Percentiles rank a stretch among this genome's conserved stretches.
phyloP scores from a whole-genome alignment of 37 sponge, comb jelly and placozoan species.

The Theonella swinhoei region DNA sequence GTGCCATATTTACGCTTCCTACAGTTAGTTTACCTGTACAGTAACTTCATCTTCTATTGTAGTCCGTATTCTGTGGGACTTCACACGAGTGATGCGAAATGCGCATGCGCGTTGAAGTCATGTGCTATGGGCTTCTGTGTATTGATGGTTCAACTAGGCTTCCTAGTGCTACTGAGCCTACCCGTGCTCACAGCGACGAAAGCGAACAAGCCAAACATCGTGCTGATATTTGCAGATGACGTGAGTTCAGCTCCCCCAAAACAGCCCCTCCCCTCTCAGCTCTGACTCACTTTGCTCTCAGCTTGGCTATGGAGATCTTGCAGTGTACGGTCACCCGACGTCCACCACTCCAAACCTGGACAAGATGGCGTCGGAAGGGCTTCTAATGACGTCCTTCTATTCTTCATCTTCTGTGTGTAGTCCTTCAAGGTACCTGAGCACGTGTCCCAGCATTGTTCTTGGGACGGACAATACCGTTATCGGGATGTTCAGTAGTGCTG shows the following conservation, averaged over 20 bases:
- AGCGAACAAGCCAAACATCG: conserved; percentile 69
- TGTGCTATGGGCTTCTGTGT: too few relatives aligned
- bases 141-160: too few relatives aligned
- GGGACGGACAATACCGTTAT: background rate
- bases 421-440: conserved; percentile 53
- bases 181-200: background rate
- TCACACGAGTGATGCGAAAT: too few relatives aligned
- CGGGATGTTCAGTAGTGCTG: too few relatives aligned
- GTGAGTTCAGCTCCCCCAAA: conserved; percentile 18
- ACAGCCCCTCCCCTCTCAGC: too few relatives aligned
- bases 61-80: too few relatives aligned
- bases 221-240: conserved; percentile 83
- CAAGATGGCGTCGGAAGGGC: conserved; percentile 67
- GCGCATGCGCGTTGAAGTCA: too few relatives aligned
- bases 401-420: conserved; percentile 70
- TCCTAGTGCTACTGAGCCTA: too few relatives aligned
- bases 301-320: conserved; percentile 75
- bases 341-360: conserved; percentile 79
- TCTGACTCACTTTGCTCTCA: conserved; percentile 17
- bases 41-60: too few relatives aligned
- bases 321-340: conserved; percentile 77
- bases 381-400: conserved; percentile 65
- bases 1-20: too few relatives aligned
- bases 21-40: too few relatives aligned
- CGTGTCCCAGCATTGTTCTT: background rate